phyloP scores from a whole-genome alignment of 2,113 vertebrate genomes.

The Pipa parva region DNA sequence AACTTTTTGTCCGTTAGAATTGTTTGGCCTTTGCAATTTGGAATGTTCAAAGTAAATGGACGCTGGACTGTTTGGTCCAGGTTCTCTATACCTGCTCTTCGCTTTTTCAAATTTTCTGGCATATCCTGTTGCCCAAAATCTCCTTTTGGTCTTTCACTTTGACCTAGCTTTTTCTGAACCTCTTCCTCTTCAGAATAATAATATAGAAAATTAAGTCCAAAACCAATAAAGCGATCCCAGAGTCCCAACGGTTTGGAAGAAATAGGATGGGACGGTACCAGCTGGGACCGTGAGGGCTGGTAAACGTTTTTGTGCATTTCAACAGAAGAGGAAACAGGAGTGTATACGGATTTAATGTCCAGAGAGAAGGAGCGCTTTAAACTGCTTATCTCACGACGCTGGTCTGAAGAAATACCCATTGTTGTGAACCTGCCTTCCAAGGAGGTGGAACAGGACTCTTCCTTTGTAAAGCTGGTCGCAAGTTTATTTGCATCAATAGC shows the following conservation, averaged over 20 bases:
- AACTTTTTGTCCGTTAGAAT: slow-evolving; percentile 30
- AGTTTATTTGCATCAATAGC: slow-evolving; percentile 20
- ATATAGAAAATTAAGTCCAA: slow-evolving; percentile 39
- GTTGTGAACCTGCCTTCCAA: slow-evolving; percentile 28
- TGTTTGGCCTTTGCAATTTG: slow-evolving; percentile 39
- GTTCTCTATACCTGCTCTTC: slow-evolving; percentile 10
- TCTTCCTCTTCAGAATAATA: slow-evolving; percentile 34
- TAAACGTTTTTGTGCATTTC: slow-evolving; percentile 20
- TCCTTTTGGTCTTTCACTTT: slow-evolving; percentile 21
- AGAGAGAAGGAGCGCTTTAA: slow-evolving; percentile 42
- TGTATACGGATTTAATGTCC: slow-evolving; percentile 40
- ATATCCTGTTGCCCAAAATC: slow-evolving; percentile 13
- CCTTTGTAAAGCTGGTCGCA: not conserved
- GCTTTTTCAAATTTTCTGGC: slow-evolving; percentile 31
- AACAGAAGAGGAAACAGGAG: slow-evolving; percentile 16
- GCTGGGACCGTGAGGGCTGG: slow-evolving; percentile 6
- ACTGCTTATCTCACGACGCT: slow-evolving; percentile 27
- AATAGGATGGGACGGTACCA: not conserved
- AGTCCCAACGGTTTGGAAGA: slow-evolving; percentile 24
- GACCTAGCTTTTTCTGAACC: slow-evolving; percentile 12
- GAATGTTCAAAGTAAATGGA: slow-evolving; percentile 32
- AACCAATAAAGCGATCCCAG: slow-evolving; percentile 37
- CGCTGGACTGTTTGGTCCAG: slow-evolving; percentile 19
- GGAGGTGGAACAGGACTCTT: slow-evolving; percentile 2
- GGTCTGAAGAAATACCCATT: slow-evolving; percentile 21